phyloP scores from a whole-genome alignment of 2,113 vertebrate species.

The Phalacrocorax carbo region DNA sequence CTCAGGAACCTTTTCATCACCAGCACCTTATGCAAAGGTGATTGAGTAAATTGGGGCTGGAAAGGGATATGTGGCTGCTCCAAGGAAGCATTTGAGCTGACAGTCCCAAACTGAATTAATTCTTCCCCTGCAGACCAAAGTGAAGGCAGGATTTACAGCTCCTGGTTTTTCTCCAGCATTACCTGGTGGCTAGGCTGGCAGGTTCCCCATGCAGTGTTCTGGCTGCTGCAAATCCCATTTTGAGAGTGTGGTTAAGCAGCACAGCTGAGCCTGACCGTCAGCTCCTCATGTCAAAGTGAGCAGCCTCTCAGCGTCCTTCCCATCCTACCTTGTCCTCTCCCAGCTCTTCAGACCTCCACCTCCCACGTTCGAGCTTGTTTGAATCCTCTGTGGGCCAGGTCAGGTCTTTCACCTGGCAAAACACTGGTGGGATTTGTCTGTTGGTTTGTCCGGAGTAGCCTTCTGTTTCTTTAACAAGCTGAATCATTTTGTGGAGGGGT shows the following conservation, averaged over 20 bases:
- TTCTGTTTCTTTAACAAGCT: background rate
- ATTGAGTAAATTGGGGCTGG: background rate
- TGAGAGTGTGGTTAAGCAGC: background rate
- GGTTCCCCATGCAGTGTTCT: background rate
- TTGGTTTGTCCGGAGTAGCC: background rate
- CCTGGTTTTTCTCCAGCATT: background rate
- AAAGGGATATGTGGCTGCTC: background rate
- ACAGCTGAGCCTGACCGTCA: background rate
- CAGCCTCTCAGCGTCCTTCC: background rate
- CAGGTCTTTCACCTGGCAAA: background rate
- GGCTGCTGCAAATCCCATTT: background rate
- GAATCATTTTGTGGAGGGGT: background rate
- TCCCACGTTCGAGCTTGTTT: background rate
- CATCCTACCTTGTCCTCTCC: background rate
- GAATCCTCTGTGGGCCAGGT: background rate
- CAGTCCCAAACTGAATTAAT: background rate
- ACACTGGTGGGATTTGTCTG: background rate
- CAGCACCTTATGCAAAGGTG: background rate
- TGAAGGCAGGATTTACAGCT: background rate
- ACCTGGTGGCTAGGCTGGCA: background rate
- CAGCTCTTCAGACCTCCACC: background rate
- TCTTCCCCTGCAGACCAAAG: background rate
- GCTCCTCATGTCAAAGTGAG: background rate
- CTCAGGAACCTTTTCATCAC: background rate
- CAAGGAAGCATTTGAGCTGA: background rate